These are phyloP conservation scores for Cacatua alba DNA, from an alignment of 2,113 vertebrate genomes.

Conservation along the genomic window DNA sequence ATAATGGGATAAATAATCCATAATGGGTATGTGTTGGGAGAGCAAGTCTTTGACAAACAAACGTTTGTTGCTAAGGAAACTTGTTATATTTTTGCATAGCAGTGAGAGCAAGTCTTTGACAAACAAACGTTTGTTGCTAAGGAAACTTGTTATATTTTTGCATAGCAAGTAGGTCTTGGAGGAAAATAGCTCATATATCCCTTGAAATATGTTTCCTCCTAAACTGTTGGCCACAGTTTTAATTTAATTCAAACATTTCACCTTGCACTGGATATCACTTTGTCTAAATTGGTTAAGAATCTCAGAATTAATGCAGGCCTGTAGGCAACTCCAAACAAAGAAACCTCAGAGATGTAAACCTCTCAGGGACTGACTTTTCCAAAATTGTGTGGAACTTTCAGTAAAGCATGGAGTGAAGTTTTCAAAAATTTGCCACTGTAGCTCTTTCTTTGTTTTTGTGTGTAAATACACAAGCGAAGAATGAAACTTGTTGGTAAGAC, in stretches of 20 bases:
- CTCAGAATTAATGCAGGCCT: neutral
- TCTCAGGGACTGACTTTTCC: neutral
- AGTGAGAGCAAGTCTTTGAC: neutral
- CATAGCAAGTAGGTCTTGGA: neutral
- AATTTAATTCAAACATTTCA: neutral
- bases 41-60: neutral
- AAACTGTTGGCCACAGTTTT: neutral
- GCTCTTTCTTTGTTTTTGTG: neutral
- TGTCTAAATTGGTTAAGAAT: neutral
- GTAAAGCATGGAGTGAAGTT: neutral
- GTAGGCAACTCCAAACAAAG: neutral
- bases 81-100: neutral
- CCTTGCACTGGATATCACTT: neutral
- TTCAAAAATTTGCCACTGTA: neutral
- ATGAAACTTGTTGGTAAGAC: neutral
- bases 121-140: neutral
- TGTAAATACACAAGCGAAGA: neutral
- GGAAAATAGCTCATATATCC: neutral
- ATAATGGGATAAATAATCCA: constrained; percentile 27
- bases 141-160: neutral
- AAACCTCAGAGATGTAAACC: neutral
- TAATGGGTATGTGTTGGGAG: neutral
- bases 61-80: constrained; percentile 1
- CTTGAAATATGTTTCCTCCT: neutral
- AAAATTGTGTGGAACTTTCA: neutral